Conservation (phyloP, 35 echinoderm and acorn worm species). For the Ophioderma brevispina region DNA sequence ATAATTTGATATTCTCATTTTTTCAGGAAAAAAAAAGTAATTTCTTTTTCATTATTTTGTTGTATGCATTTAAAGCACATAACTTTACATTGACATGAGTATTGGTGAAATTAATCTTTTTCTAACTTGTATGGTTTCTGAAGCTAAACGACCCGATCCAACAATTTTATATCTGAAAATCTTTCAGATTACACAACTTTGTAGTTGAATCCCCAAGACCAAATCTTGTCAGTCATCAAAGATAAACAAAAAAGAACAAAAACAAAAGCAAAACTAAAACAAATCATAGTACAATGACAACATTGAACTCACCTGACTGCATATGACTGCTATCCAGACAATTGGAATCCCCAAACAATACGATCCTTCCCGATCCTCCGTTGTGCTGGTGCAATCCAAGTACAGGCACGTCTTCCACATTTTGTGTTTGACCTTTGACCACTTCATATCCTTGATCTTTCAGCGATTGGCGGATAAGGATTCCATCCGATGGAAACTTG, state of each 20-base stretch:
- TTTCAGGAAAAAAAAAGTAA: no score
- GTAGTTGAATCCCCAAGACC: no score
- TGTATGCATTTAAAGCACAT: no score
- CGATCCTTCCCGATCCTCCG: constrained; percentile 64
- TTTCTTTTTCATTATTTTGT: no score
- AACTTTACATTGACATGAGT: no score
- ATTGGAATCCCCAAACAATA: constrained; percentile 95
- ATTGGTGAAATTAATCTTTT: no score
- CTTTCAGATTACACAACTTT: no score
- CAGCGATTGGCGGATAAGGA: constrained; percentile 65
- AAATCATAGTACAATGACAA: no score
- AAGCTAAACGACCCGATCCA: no score
- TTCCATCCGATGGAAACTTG: constrained; percentile 78
- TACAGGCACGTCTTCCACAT: constrained; percentile 64
- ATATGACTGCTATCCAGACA: constrained; percentile 98
- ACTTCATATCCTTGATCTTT: constrained; percentile 95
- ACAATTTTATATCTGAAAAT: no score
- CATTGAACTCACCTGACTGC: constrained; percentile 83
- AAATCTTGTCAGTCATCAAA: neutral
- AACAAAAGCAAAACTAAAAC: neutral
- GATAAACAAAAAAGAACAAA: neutral
- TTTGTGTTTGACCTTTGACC: constrained; percentile 72
- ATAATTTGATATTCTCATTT: no score
- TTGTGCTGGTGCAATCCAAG: constrained; percentile 83
- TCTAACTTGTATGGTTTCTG: no score